Conservation (phyloP, 2,797 vertebrate species). For the Threskiornis aethiopicus region DNA sequence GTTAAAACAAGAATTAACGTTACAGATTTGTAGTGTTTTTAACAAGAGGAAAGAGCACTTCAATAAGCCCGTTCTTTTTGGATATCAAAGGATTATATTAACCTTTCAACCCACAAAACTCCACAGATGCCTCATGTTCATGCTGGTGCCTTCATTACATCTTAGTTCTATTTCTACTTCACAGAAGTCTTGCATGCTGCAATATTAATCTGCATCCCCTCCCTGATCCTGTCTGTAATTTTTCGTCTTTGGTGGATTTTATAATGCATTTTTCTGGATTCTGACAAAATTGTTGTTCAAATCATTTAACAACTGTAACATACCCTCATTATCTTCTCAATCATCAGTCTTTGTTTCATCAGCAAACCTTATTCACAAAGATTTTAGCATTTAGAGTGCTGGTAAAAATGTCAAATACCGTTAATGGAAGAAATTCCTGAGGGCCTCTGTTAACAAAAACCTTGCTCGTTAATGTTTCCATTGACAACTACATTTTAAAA, state of each 20-base stretch:
- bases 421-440: neutral
- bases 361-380: neutral
- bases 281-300: neutral
- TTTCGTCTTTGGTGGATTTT: neutral
- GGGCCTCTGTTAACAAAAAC: neutral
- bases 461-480: neutral
- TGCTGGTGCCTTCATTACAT: neutral
- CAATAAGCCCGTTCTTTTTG: neutral
- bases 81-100: neutral
- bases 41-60: neutral
- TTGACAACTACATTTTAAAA: neutral
- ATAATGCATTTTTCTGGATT: neutral
- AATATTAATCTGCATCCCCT: neutral
- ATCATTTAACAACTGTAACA: neutral
- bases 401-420: neutral
- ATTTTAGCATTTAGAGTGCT: neutral
- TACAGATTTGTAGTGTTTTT: neutral
- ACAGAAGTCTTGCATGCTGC: neutral
- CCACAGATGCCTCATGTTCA: neutral
- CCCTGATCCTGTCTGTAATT: neutral
- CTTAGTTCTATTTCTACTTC: neutral
- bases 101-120: neutral
- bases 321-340: neutral
- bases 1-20: neutral
- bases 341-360: neutral